A percentile compares a stretch with the other conserved stretches of the same genome.
Evolutionary conservation across 35 echinoderm and acorn worm species (phyloP).

Genomic region (Nesometra sesokonis): DNA sequence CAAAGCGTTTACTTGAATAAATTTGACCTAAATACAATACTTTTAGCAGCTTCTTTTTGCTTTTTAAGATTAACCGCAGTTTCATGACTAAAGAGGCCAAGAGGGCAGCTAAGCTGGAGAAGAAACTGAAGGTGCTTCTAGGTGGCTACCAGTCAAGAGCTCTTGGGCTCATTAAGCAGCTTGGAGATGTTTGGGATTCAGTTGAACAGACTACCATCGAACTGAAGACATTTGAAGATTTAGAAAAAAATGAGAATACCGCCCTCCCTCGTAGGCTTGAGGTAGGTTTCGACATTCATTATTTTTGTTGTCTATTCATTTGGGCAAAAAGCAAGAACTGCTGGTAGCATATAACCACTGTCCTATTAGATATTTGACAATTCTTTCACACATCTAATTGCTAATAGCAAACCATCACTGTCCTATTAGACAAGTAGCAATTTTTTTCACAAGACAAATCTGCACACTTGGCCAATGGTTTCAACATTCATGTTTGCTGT

Average conservation of each 20-base stretch:
- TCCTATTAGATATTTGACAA: too few species aligned
- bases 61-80: conserved; percentile 41
- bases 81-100: conserved; percentile 87
- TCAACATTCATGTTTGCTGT: too few species aligned
- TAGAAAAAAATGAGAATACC: conserved; percentile 64
- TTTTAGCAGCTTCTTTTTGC: background rate
- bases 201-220: conserved; percentile 62
- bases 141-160: conserved; percentile 86
- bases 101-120: conserved; percentile 76
- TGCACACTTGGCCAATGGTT: too few species aligned
- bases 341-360: too few species aligned
- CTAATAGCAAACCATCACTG: too few species aligned
- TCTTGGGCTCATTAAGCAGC: conserved; percentile 72
- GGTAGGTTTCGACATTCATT: conserved; percentile 17
- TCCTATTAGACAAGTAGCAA: too few species aligned
- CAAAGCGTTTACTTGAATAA: too few species aligned
- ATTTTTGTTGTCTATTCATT: too few species aligned
- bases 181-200: conserved; percentile 47
- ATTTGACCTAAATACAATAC: too few species aligned
- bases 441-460: too few species aligned
- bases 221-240: conserved; percentile 69
- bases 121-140: conserved; percentile 80
- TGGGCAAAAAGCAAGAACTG: too few species aligned
- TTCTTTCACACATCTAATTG: too few species aligned
- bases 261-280: conserved; percentile 79